Evolutionary conservation across 1,140 invertebrate species (phyloP), one percentile per base, ranked within the genome.

Genomic region (Cyrtorhinus lividipennis): DNA sequence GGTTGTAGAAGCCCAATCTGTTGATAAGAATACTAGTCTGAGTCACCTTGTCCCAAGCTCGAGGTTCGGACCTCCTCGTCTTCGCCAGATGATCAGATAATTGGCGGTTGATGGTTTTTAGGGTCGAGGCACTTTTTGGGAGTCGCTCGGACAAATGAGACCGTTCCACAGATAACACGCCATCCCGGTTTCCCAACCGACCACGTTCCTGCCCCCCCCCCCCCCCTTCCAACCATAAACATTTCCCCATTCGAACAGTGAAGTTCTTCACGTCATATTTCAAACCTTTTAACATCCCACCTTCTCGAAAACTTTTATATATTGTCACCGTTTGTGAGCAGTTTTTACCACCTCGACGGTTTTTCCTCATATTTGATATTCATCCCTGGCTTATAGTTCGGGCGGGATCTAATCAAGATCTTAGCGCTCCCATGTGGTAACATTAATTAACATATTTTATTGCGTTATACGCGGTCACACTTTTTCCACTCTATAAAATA

Each of bases 391-490:
- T 15, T 38, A 53, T 22, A 20, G 48, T 53, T 20, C 20, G 12
- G 10, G 12, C 48, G n/a, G 10, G 5, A 5, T 22, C 48, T 53
- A 53, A 53, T 53, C 48, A 53, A 53, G 48, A 53, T 53, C 48
- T 53, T 53, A 53, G 48, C 48, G 48, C 48, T 53, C 48, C 48
- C 48, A 53, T 53, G 48, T 22, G 48, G 48, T 53, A 15, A 53
- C 48, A 53, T 53, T 53, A 53, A 53, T 53, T 53, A 53, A 53
- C 48, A 53, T 53, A 53, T 53, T 53, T 53, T 53, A 53, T 53
- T 53, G 48, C 48, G 48, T 22, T 53, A 12, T 53, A 5, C 48
- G 48, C 18, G 48, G 12, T 5, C 12, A 53, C 48, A 53, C 48
- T 53, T 53, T 53, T 22, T 22, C 48, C 48, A 53, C 48, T 53